These are phyloP conservation scores for Drosophila bunnanda DNA, from an alignment of 2,888 invertebrate species.

Conservation along the genomic window DNA sequence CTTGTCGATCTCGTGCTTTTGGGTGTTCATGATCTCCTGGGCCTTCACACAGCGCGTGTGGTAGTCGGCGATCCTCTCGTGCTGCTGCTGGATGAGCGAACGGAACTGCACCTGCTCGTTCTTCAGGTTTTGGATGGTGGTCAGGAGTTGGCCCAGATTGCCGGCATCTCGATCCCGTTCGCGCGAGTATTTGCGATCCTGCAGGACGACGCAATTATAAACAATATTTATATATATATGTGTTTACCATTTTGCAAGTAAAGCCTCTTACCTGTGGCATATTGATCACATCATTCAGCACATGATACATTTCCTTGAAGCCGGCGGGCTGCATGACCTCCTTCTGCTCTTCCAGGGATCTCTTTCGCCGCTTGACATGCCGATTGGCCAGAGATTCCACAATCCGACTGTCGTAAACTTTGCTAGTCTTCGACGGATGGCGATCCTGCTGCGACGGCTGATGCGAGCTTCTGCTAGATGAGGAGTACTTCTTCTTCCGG, in stretches of 20 bases:
- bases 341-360: constrained; percentile 29
- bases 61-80: constrained; percentile 79
- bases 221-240: background rate
- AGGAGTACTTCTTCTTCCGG: constrained; percentile 6
- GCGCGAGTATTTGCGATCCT: constrained; percentile 48
- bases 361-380: constrained; percentile 21
- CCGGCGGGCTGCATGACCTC: constrained; percentile 44
- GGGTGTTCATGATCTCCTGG: constrained; percentile 82
- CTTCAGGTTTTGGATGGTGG: constrained; percentile 72
- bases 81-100: constrained; percentile 82
- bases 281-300: constrained; percentile 71
- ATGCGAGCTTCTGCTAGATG: background rate
- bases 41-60: constrained; percentile 82
- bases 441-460: constrained; percentile 40
- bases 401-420: constrained; percentile 21
- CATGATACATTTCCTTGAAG: constrained; percentile 68
- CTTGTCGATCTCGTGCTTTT: constrained; percentile 82
- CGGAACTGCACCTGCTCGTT: constrained; percentile 81
- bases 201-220: fast-evolving
- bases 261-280: constrained; percentile 41
- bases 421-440: background rate
- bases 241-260: fast-evolving
- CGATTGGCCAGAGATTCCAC: constrained; percentile 34
- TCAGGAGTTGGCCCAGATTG: constrained; percentile 63
- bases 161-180: constrained; percentile 26